These are phyloP conservation scores for Sphinx pinastri DNA, from an alignment of 2,888 invertebrate species.

Conservation along the genomic window DNA sequence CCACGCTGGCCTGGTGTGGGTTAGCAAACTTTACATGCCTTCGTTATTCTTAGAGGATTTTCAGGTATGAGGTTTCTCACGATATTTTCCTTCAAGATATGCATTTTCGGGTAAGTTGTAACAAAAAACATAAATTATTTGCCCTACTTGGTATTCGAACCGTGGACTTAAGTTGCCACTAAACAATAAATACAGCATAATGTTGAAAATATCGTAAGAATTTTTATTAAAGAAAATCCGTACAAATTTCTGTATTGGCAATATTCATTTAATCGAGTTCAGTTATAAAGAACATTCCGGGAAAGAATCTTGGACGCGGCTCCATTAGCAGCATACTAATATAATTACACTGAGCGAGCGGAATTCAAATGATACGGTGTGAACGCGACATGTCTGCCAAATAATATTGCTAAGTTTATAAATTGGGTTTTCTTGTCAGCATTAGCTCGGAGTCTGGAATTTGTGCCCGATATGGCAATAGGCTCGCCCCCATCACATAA, in stretches of 20 bases:
- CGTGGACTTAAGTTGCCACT: no score
- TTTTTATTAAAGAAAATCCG: neutral
- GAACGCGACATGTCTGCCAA: neutral
- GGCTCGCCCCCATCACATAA: no score
- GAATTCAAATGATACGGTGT: constrained; percentile 6
- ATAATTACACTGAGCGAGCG: constrained; percentile 14
- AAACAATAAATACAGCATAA: no score
- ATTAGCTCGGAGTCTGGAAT: no score
- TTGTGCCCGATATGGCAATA: no score
- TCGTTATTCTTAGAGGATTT: no score
- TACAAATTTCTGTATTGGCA: constrained; percentile 9
- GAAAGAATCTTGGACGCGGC: constrained; percentile 8
- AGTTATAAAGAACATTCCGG: constrained; percentile 14
- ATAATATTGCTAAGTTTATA: neutral
- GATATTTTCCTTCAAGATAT: neutral
- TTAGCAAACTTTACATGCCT: no score
- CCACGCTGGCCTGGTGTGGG: no score
- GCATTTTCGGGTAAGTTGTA: neutral
- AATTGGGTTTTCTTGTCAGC: no score
- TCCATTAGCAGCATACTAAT: constrained; percentile 19
- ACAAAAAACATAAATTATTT: no score
- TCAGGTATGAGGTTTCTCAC: no score
- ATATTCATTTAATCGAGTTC: constrained; percentile 10
- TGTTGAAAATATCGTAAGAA: neutral
- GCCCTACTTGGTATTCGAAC: no score